Percentiles rank a stretch among this genome's conserved stretches.
Conservation (phyloP, 2,113 vertebrate genomes). For the Cololabis saira region DNA sequence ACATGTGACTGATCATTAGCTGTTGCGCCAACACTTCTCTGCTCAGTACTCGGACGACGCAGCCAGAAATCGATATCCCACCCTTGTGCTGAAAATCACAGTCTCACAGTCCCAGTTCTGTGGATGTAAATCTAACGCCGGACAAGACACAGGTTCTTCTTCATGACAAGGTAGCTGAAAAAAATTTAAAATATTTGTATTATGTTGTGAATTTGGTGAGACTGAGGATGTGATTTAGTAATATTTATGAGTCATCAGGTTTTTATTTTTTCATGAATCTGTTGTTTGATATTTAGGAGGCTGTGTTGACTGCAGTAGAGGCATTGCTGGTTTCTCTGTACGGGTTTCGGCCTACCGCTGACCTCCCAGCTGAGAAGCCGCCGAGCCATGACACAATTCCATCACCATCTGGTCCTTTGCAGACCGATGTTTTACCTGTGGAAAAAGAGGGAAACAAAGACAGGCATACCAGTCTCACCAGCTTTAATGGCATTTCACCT, state of each 20-base stretch:
- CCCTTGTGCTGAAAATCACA: constrained; percentile 87
- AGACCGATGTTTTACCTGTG: neutral
- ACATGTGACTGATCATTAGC: constrained; percentile 72
- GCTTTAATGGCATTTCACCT: neutral
- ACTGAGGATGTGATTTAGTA: too few species aligned
- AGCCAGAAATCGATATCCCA: constrained; percentile 83
- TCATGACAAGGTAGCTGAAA: constrained; percentile 88
- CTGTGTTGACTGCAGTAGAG: constrained; percentile 88
- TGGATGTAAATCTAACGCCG: constrained; percentile 95
- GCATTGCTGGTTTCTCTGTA: constrained; percentile 90
- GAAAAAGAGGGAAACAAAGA: neutral
- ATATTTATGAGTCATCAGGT: neutral
- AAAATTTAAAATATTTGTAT: neutral
- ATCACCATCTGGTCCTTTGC: neutral
- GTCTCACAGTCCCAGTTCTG: constrained; percentile 84
- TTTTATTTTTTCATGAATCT: neutral
- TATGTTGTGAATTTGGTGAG: neutral
- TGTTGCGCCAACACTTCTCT: constrained; percentile 87
- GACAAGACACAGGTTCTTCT: constrained; percentile 95
- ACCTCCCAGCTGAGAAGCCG: constrained; percentile 74
- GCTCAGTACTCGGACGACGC: constrained; percentile 81
- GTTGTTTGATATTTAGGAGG: constrained; percentile 81
- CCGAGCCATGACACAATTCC: constrained; percentile 56
- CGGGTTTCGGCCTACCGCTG: constrained; percentile 76
- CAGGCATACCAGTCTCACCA: neutral